These are phyloP conservation scores for Ichneumoninae sp. DNA, from an alignment of 2,888 invertebrate genomes.

Conservation along the genomic window DNA sequence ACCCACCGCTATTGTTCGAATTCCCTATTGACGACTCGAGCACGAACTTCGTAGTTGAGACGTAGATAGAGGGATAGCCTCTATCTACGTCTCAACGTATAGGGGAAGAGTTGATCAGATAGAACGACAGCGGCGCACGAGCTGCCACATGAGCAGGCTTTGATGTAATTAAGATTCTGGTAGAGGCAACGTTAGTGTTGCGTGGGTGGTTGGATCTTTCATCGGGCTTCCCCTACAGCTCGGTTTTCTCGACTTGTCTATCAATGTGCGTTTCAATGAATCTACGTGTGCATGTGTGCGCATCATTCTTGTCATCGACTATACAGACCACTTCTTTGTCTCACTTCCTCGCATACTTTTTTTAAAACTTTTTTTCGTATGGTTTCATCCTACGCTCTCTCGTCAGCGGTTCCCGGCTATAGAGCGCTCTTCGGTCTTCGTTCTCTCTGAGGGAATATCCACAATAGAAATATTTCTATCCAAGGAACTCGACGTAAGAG, in stretches of 20 bases:
- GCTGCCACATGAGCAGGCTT: slow-evolving; percentile 74
- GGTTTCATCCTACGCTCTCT: slow-evolving; percentile 45
- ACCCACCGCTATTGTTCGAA: not conserved
- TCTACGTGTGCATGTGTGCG: not conserved
- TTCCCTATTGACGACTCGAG: slow-evolving; percentile 2
- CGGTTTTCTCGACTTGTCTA: slow-evolving; percentile 3
- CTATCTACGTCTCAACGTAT: too few species aligned
- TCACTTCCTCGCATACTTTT: slow-evolving; percentile 40
- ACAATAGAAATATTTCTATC: slow-evolving; percentile 1
- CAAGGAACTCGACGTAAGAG: not conserved
- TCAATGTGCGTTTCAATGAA: slow-evolving; percentile 32
- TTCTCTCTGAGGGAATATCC: not conserved
- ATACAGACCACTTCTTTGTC: slow-evolving; percentile 57
- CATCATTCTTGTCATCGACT: slow-evolving; percentile 24
- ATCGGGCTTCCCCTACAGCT: slow-evolving; percentile 37
- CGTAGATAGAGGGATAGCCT: slow-evolving; percentile 25
- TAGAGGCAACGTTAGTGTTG: slow-evolving; percentile 41
- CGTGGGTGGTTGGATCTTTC: slow-evolving; percentile 58
- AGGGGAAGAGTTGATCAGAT: slow-evolving; percentile 68
- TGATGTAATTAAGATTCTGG: slow-evolving; percentile 79
- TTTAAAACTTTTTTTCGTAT: not conserved
- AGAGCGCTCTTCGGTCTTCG: not conserved
- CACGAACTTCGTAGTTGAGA: slow-evolving; percentile 10
- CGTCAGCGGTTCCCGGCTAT: slow-evolving; percentile 24
- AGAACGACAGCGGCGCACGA: slow-evolving; percentile 69